Base-by-base conservation (phyloP, 2,888 invertebrate genomes). In the Lithosia quadra region DNA sequence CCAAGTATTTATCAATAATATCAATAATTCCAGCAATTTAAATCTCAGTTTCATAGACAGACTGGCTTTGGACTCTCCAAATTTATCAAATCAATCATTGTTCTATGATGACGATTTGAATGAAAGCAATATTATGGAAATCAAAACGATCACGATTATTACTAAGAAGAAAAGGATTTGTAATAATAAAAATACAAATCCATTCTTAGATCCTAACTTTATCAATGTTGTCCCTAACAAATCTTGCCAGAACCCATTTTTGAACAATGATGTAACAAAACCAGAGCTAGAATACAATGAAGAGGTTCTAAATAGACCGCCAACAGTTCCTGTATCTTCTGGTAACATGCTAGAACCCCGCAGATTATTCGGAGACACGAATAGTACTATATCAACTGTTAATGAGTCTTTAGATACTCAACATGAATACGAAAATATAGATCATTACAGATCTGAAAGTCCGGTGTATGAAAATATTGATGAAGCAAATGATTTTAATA, bases 71-170 rank as follows among this genome's bases (percentile, higher is more conserved):
- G 90, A 95, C 59, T 94, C 94, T 0, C 94, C 95, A 0, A 89
- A 86, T 63, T 61, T 83, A 1, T 92, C 94, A 0, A 92, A 93
- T 36, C 91, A 91, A 76, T 94, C 94, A 0, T 75, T 95, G 21
- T 93, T 89, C 71, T 85, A 93, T 2, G 95, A 95, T 68, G 95
- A 95, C 78, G 95, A 95, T 81, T 85, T 95, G 58, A 95, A 95
- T 75, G 95, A 95, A 82, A 95, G 95, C 68, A 95, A 95, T 72
- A 95, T 95, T 28, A 95, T 95, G 95, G 95, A 95, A 76, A 95
- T 95, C 2, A 95, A 95, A 88, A 94, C 95, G 1, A 95, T 95
- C 2, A 95, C 94, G 59, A 92, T 94, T 15, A 91, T 95, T 22
- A 94, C 94, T 0, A 95, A 93, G 70, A 94, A 92, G 79, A 93